phyloP scores from a whole-genome alignment of 2,888 invertebrate genomes.

The Pterostichus madidus region DNA sequence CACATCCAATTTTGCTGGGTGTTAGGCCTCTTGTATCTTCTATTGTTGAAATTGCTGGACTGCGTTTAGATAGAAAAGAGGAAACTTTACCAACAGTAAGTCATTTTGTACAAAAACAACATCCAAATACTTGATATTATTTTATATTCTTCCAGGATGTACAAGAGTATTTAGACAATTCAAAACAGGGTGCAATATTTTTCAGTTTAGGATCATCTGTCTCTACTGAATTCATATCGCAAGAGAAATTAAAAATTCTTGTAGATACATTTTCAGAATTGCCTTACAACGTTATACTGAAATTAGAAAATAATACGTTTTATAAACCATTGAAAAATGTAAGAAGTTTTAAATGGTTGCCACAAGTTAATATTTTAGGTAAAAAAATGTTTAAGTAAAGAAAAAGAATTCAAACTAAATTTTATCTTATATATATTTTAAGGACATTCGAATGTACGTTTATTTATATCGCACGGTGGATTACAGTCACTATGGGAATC shows the following conservation, averaged over 20 bases:
- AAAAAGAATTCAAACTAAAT: too few relatives aligned
- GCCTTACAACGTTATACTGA: conserved; percentile 82
- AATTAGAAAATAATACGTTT: conserved; percentile 80
- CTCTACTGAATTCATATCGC: conserved; percentile 78
- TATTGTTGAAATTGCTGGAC: conserved; percentile 68
- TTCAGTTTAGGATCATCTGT: conserved; percentile 80
- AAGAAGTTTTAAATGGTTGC: conserved; percentile 81
- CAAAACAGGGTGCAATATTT: conserved; percentile 78
- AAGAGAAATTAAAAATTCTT: conserved; percentile 77
- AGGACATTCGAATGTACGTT: conserved; percentile 69
- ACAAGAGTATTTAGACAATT: conserved; percentile 76
- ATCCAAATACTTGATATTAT: background rate
- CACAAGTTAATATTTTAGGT: conserved; percentile 83
- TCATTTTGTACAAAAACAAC: background rate
- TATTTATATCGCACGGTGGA: conserved; percentile 68
- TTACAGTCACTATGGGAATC: conserved; percentile 67
- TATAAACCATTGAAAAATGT: conserved; percentile 79
- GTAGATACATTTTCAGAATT: conserved; percentile 79
- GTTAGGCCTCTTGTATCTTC: conserved; percentile 68
- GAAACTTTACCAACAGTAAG: conserved; percentile 52
- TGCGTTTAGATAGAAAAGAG: conserved; percentile 64
- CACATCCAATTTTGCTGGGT: conserved; percentile 68
- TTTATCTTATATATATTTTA: conserved; percentile 61
- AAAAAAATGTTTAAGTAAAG: conserved; percentile 66
- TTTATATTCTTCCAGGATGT: conserved; percentile 1